Base-by-base conservation (phyloP, 2,797 vertebrate species). In the Dicrostonyx torquatus region DNA sequence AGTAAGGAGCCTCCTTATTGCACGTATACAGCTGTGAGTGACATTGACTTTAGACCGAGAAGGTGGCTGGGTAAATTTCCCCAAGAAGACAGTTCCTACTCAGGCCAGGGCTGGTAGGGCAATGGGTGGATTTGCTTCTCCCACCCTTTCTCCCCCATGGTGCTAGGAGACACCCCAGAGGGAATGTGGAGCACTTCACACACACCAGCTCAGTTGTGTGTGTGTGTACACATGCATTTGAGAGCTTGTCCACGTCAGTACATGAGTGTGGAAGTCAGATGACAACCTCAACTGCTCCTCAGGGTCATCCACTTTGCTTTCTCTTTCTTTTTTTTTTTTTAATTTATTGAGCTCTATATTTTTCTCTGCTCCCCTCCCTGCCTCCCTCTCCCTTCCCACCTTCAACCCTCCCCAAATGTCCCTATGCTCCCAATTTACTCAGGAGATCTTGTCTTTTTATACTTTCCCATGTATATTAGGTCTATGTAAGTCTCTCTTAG, bases 51-150 rank as follows among this genome's bases (percentile, higher is more conserved):
- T 22, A 13, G 20, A 53, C 43, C 11, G 48, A 58, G 87, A 31
- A 31, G 22, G 31, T 24, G 20, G 45, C 43, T 45, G 43, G 7
- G 6, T 0, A 37, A 45, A 14, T 37, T 12, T 8, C 66, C 84
- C 84, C 2, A 1, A 2, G 0, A 9, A 31, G 3, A 4, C 2
- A 17, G n/a, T 12, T 3, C 34, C 0, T 22, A 18, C 10, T 20
- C 73, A 18, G 31, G 43, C 43, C 48, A 53, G 0, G 20, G 4
- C 7, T 73, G 8, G 2, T 0, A 9, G 29, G 29, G 7, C 6
- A 2, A 4, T 7, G 5, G 1, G 5, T 8, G 37, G 1, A 6
- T 8, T 0, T 1, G 13, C 18, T n/a, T 9, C 79, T 29, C 4
- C 9, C 66, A 18, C 6, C 0, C 3, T 6, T 14, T 11, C 58